Conservation (phyloP, 2,888 invertebrate species). For the Pardosa pseudoannulata region DNA sequence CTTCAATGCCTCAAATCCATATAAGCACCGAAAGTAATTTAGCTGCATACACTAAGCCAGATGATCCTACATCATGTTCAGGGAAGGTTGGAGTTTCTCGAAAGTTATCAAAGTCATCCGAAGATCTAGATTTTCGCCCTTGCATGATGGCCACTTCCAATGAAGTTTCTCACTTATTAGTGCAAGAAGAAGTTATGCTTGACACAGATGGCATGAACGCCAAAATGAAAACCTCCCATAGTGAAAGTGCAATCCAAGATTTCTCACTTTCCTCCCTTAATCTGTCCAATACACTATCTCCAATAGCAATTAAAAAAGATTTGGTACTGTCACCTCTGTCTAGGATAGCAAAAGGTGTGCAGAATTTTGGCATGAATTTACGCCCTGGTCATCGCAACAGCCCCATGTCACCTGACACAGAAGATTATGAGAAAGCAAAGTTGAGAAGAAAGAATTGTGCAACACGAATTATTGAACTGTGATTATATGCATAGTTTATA, state of each 20-base stretch:
- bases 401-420: constrained; percentile 44
- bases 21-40: constrained; percentile 72
- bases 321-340: constrained; percentile 82
- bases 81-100: constrained; percentile 44
- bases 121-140: constrained; percentile 70
- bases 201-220: constrained; percentile 66
- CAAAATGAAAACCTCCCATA: constrained; percentile 85
- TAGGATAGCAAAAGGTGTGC: constrained; percentile 91
- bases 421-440: constrained; percentile 69
- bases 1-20: constrained; percentile 74
- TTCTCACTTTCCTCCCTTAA: constrained; percentile 71
- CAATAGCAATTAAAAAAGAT: constrained; percentile 74
- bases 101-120: constrained; percentile 75
- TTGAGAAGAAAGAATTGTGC: constrained; percentile 67
- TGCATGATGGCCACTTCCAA: constrained; percentile 54
- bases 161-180: constrained; percentile 69
- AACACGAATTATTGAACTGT: constrained; percentile 73
- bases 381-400: constrained; percentile 31
- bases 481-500: constrained; percentile 33
- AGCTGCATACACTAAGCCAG: constrained; percentile 44
- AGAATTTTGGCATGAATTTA: constrained; percentile 88
- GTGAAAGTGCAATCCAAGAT: constrained; percentile 85
- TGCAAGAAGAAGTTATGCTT: constrained; percentile 69
- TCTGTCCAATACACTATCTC: constrained; percentile 69
- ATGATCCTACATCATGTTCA: constrained; percentile 38